Evolutionary conservation across 2,888 invertebrate species (phyloP), one percentile per base, ranked within the genome.

Genomic region (Harmothoe impar): DNA sequence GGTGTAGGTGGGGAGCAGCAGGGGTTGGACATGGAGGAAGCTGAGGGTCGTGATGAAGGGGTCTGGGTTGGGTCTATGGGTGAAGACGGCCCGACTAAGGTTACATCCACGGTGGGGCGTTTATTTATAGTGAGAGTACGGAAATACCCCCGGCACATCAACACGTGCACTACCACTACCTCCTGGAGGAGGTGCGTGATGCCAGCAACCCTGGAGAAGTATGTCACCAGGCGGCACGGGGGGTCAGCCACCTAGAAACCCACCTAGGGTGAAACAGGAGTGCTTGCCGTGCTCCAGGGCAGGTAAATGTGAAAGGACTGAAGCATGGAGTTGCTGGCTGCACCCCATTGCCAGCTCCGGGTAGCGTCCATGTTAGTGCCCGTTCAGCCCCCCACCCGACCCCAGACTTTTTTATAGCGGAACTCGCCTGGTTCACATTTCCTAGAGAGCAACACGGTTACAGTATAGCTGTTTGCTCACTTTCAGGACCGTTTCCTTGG

Each of bases 11-110:
- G 43, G 43, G 10, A 43, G 43, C 43, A 43, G 5, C 43, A 43
- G 43, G 43, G 10, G 43, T 3, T 7, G 10, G 43, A 43, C 5
- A 3, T 43, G 43, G 5, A 7, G 10, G 43, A 43, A 10, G 10
- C 43, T 43, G 43, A 43, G 62, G n/a, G 23, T 62, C 23, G 62
- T n/a, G 43, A 43, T 43, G 62, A 17, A 17, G 54, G 54, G 54
- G 23, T 62, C 1, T 20, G 62, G 62, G 20, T 62, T 20, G 20
- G 62, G 62, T n/a, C 7, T 62, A 62, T 20, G 23, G 62, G 62
- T n/a, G 62, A n/a, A 62, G 23, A 62, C 62, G 62, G 62, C 62
- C 62, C 62, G n/a, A n/a, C 62, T 62, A 62, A 20, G 62, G 62
- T 62, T 62, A 62, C 62, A 5, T 62, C 62, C 20, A 62, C 62